Evolutionary conservation across 2,888 invertebrate genomes (phyloP), one percentile per base, ranked within the genome.

Genomic region (Barypeithes pellucidus): DNA sequence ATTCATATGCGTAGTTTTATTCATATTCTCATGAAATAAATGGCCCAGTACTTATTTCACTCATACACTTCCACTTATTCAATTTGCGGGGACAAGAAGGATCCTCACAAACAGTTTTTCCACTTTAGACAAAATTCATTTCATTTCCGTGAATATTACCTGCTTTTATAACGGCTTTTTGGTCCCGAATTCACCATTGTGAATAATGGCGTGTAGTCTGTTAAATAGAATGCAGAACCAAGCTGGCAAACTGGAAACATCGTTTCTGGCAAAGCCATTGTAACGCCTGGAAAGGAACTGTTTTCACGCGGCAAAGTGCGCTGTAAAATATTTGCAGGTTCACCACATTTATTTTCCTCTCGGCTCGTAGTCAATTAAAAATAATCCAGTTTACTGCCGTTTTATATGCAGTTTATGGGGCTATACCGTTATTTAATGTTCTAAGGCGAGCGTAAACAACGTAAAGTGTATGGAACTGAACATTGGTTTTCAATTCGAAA

Each of bases 241-340:
- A 2, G 24, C 12, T 59, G 8, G 24, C 59, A 39, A 11, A 16
- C 59, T 20, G 14, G 59, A 20, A 24, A 39, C 18, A 39, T 20
- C 11, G 61, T 45, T 24, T 11, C 24, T 9, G 61, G 41, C 16
- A 61, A 61, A 43, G 45, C 61, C 43, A 41, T 41, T 41, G 14
- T 61, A 45, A 61, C n/a, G n/a, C 43, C 43, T 29, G 20, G 20
- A 61, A 61, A 61, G 61, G 39, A 61, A 61, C 61, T 41, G 61
- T 61, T 41, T 61, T 61, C 61, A 16, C 61, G 43, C 43, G 45
- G 61, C 20, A 43, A 61, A 61, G 45, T 43, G 43, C 43, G 22
- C 8, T 24, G 61, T 61, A 45, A 61, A 61, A 61, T 61, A 61
- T 61, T 39, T 61, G 61, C 61, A 61, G 61, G 61, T 61, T 45